Conservation (phyloP, 2,888 invertebrate genomes). For the Perizoma flavofasciatum region DNA sequence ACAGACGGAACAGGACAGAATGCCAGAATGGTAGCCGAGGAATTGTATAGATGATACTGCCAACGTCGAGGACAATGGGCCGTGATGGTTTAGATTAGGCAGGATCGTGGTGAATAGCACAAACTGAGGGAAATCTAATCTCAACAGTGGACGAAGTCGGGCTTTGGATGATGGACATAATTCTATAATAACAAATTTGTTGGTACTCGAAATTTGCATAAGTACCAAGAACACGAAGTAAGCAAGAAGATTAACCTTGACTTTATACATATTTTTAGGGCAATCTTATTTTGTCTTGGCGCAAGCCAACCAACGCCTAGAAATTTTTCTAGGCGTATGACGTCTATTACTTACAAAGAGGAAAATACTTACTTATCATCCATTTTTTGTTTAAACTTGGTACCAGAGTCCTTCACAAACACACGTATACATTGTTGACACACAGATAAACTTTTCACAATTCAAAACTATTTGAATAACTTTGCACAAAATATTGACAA, state of each 20-base stretch:
- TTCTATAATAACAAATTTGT: too few relatives aligned
- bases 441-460: conserved; percentile 3
- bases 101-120: too few relatives aligned
- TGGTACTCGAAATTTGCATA: too few relatives aligned
- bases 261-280: not conserved
- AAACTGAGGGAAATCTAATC: too few relatives aligned
- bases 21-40: too few relatives aligned
- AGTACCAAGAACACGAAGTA: too few relatives aligned
- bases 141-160: too few relatives aligned
- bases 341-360: not conserved
- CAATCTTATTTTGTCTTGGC: not conserved
- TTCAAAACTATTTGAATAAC: conserved; percentile 4
- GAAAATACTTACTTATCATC: conserved; percentile 25
- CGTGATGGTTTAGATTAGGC: too few relatives aligned
- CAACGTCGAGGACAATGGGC: too few relatives aligned
- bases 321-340: not conserved
- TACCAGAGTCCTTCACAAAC: conserved; percentile 1
- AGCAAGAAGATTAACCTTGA: conserved; percentile 2
- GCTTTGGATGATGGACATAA: too few relatives aligned
- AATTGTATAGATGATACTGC: too few relatives aligned
- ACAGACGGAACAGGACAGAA: too few relatives aligned
- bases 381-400: conserved; percentile 15
- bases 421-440: conserved; percentile 5
- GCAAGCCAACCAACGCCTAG: not conserved
- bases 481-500: conserved; percentile 12